A percentile compares a stretch with the other conserved stretches of the same genome.
Conservation (phyloP, 2,113 vertebrate genomes). For the Ammodytes marinus region DNA sequence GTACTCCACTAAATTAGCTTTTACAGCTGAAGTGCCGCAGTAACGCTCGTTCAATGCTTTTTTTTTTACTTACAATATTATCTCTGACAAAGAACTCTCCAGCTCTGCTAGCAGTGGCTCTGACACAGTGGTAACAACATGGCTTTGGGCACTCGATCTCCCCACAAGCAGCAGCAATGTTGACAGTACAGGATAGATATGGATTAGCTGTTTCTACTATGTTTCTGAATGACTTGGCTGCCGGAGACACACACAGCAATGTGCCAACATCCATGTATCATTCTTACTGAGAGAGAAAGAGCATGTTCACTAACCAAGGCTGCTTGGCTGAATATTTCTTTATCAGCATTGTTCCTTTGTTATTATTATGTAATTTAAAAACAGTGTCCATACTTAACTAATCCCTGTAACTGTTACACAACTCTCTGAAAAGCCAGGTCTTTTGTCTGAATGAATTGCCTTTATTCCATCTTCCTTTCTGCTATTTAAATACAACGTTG, state of each 20-base stretch:
- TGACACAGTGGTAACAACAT: slow-evolving; percentile 51
- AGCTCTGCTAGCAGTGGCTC: slow-evolving; percentile 18
- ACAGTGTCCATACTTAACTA: slow-evolving; percentile 39
- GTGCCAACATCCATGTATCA: slow-evolving; percentile 46
- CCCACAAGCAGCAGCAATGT: slow-evolving; percentile 22
- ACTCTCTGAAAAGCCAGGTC: slow-evolving; percentile 6
- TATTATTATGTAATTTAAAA: slow-evolving; percentile 21
- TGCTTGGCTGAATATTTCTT: slow-evolving; percentile 43
- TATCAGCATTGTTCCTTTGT: slow-evolving; percentile 19
- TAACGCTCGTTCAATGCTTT: background rate
- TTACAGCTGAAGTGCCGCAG: background rate
- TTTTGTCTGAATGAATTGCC: slow-evolving; percentile 32
- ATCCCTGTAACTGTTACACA: slow-evolving; percentile 17
- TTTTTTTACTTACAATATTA: slow-evolving; percentile 5
- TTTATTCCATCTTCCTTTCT: slow-evolving; percentile 47
- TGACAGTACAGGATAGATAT: slow-evolving; percentile 59
- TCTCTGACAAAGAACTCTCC: slow-evolving; percentile 29
- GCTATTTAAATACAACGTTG: background rate
- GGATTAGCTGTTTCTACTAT: slow-evolving; percentile 56
- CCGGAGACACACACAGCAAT: slow-evolving; percentile 10
- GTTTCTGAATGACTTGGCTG: slow-evolving; percentile 52
- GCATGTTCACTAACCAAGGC: slow-evolving; percentile 36
- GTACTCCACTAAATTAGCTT: slow-evolving; percentile 46
- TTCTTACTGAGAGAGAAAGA: slow-evolving; percentile 23
- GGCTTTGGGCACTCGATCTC: slow-evolving; percentile 48